Percentiles rank a stretch among this genome's conserved stretches.
These are phyloP conservation scores for Dryococelus australis DNA, from an alignment of 2,888 invertebrate genomes.

Conservation along the genomic window DNA sequence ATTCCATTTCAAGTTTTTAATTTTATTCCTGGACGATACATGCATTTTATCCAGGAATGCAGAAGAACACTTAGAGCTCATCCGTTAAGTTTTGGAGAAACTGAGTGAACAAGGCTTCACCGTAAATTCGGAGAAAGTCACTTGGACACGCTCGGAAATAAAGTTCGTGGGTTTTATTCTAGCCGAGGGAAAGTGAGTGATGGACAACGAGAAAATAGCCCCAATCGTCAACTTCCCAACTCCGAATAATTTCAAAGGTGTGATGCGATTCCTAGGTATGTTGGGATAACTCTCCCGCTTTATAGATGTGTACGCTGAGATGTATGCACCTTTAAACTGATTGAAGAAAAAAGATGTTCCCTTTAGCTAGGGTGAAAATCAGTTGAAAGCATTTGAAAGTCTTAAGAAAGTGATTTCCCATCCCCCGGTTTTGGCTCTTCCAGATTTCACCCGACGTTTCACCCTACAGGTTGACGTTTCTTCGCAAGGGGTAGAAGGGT, in stretches of 20 bases:
- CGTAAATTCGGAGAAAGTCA: not conserved
- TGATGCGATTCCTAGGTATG: not conserved
- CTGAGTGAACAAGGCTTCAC: not conserved
- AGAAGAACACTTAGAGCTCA: not conserved
- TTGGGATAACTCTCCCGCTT: not conserved
- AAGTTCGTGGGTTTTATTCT: not conserved
- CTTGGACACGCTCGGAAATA: not conserved
- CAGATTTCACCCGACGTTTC: not conserved
- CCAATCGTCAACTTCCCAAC: not conserved
- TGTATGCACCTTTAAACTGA: too few species aligned
- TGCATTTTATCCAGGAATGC: not conserved
- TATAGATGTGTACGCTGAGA: not conserved
- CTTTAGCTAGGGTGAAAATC: not conserved
- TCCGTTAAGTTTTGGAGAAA: not conserved
- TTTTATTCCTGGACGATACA: not conserved
- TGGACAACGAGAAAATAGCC: not conserved
- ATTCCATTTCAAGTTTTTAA: not conserved
- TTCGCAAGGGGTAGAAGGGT: not conserved
- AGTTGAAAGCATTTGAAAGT: not conserved
- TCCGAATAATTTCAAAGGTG: not conserved
- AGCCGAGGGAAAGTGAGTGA: not conserved
- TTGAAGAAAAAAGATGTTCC: not conserved
- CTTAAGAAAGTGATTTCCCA: not conserved
- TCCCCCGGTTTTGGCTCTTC: not conserved
- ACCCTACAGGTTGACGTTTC: not conserved